A percentile compares a stretch with the other conserved stretches of the same genome.
Conservation (phyloP, 2,888 invertebrate species). For the Ethmia dodecea region DNA sequence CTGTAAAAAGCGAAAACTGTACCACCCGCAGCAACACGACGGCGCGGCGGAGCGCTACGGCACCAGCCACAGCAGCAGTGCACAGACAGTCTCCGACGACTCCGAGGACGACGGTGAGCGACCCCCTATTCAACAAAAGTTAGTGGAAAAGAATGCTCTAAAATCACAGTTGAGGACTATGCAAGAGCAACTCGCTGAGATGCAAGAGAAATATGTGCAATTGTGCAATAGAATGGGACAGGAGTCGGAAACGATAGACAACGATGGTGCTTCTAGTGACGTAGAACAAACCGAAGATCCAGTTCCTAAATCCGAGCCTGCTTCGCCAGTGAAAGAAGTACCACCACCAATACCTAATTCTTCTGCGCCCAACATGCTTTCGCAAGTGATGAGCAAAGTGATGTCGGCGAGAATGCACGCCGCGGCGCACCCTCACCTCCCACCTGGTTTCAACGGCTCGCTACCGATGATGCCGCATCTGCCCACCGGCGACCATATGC, state of each 20-base stretch:
- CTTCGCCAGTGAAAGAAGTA: conserved; percentile 73
- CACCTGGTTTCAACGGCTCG: conserved; percentile 78
- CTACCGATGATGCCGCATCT: conserved; percentile 78
- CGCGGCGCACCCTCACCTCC: conserved; percentile 74
- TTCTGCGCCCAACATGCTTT: conserved; percentile 74
- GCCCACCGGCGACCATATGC: conserved; percentile 71
- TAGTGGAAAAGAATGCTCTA: conserved; percentile 90
- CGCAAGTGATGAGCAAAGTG: conserved; percentile 80
- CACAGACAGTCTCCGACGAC: conserved; percentile 78
- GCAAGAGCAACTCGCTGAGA: conserved; percentile 93
- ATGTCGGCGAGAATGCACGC: conserved; percentile 80
- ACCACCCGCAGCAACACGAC: conserved; percentile 96
- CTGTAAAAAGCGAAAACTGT: conserved; percentile 96
- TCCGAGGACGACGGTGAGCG: conserved; percentile 88
- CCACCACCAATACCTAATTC: conserved; percentile 61
- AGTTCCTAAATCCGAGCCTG: conserved; percentile 77
- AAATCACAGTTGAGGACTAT: conserved; percentile 91
- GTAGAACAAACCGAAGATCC: conserved; percentile 78
- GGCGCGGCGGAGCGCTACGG: conserved; percentile 80
- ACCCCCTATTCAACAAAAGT: conserved; percentile 88
- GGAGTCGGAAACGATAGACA: conserved; percentile 85
- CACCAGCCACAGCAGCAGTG: conserved; percentile 66
- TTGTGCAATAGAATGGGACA: conserved; percentile 91
- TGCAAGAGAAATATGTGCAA: conserved; percentile 94
- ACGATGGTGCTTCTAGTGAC: conserved; percentile 85